phyloP scores from a whole-genome alignment of 2,888 invertebrate genomes.

The Lutraria lutraria region DNA sequence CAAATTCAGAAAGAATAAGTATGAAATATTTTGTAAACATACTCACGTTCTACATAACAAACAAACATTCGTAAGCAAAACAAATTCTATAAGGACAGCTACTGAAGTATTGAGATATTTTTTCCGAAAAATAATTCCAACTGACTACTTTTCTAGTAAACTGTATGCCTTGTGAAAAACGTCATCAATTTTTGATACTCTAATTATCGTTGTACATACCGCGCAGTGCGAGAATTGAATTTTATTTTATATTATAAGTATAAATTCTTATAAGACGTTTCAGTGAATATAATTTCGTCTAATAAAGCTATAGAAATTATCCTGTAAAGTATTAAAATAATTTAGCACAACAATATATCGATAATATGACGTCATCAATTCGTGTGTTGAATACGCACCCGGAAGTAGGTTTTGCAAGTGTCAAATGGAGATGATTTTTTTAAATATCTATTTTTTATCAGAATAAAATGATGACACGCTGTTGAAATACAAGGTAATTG shows the following conservation, averaged over 20 bases:
- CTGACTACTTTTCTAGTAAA: slow-evolving; percentile 46
- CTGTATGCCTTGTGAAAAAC: slow-evolving; percentile 61
- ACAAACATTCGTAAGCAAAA: background rate
- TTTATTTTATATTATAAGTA: background rate
- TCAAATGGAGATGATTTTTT: background rate
- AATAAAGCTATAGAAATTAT: background rate
- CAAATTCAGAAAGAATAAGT: background rate
- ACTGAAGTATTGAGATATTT: slow-evolving; percentile 5
- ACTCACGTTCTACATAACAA: slow-evolving; percentile 25
- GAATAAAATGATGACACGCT: background rate
- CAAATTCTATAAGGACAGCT: background rate
- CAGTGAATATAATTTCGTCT: background rate
- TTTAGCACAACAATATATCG: background rate
- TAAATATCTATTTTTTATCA: background rate
- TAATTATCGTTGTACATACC: slow-evolving; percentile 57
- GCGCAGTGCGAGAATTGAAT: slow-evolving; percentile 24
- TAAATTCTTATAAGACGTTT: background rate
- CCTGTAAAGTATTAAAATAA: background rate
- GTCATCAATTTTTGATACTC: slow-evolving; percentile 63
- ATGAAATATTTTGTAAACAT: background rate
- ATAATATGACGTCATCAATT: slow-evolving; percentile 75
- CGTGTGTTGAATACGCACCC: slow-evolving; percentile 70
- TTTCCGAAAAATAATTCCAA: slow-evolving; percentile 24
- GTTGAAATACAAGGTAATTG: background rate
- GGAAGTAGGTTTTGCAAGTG: slow-evolving; percentile 54